Base-by-base conservation (phyloP, 2,888 invertebrate genomes). In the Nematopogon swammerdamellus region DNA sequence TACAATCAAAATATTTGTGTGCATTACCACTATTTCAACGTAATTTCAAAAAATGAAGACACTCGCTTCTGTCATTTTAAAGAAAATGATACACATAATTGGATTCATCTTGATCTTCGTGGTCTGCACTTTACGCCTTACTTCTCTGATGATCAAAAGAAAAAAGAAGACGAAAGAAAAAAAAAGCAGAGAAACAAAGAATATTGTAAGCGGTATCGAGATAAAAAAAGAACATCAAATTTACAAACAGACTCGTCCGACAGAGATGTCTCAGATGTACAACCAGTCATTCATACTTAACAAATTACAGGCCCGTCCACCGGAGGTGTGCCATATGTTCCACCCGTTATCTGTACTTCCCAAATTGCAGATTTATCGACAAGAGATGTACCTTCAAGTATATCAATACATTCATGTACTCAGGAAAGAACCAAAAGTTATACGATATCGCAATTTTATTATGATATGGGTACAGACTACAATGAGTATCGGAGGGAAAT, bases 401-500 rank as follows among this genome's bases (percentile, higher is more conserved):
- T 29, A 42, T 36, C 49, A 45, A 49, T 20, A 42, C 44, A 51
- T 49, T 29, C 44, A 57, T 51, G 44, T 49, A 46, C 49, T 56
- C 55, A 49, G 63, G 57, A 36, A 61, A 45, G 51, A 45, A 10
- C 52, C 61, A 48, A 58, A 58, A 52, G 52, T 68, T 16, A 65
- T 68, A 50, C 53, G 67, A 51, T 68, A 65, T 50, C 48, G 62
- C n/a, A 58, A 62, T 53, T n/a, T n/a, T n/a, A n/a, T n/a, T 69
- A 66, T 46, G 63, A 68, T 57, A 63, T 66, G 55, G 56, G 53
- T 47, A 49, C 45, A 10, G 54, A 65, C 52, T 60, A 50, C 50
- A 56, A 58, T 44, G 63, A 69, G 14, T 67, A 67, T 55, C 60
- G 46, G 49, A 49, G 65, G 50, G 66, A 64, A 55, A 66, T 67